Percentiles rank a stretch among this genome's conserved stretches.
These are phyloP conservation scores for Corythaixoides concolor DNA, from an alignment of 2,113 vertebrate species.

Conservation along the genomic window DNA sequence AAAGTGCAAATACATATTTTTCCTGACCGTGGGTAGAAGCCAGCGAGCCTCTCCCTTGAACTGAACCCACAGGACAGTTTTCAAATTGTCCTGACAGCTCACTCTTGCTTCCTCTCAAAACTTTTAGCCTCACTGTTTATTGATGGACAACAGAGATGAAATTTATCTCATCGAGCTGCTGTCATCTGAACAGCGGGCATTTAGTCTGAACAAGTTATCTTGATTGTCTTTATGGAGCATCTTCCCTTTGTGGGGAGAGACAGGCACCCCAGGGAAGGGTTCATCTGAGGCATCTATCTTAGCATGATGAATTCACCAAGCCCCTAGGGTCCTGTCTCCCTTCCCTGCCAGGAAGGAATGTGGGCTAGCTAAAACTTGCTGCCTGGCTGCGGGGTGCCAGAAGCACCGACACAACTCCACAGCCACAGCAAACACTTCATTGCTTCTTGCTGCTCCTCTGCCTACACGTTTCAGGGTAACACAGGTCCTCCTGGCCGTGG, in stretches of 20 bases:
- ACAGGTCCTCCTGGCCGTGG: not conserved
- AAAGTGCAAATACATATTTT: not conserved
- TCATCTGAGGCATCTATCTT: not conserved
- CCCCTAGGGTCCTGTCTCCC: not conserved
- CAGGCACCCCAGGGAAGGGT: not conserved
- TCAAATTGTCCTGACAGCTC: not conserved
- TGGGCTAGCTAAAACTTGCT: not conserved
- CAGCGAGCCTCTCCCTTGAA: not conserved
- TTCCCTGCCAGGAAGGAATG: not conserved
- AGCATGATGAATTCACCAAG: not conserved
- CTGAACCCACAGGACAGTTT: not conserved
- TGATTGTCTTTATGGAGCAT: not conserved
- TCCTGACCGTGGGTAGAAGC: not conserved
- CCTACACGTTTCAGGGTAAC: rapidly evolving
- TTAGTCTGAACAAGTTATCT: not conserved
- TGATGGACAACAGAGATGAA: not conserved
- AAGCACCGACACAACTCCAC: not conserved
- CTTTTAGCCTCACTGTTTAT: not conserved
- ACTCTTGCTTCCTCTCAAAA: not conserved
- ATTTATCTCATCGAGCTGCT: not conserved
- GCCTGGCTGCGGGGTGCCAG: not conserved
- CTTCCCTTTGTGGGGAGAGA: not conserved
- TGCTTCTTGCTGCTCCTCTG: not conserved
- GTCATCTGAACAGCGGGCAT: not conserved
- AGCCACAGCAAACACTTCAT: not conserved